Percentiles rank a stretch among this genome's conserved stretches.
Evolutionary conservation across 1,140 invertebrate species (phyloP).

Genomic region (Panagrolaimus sp.): DNA sequence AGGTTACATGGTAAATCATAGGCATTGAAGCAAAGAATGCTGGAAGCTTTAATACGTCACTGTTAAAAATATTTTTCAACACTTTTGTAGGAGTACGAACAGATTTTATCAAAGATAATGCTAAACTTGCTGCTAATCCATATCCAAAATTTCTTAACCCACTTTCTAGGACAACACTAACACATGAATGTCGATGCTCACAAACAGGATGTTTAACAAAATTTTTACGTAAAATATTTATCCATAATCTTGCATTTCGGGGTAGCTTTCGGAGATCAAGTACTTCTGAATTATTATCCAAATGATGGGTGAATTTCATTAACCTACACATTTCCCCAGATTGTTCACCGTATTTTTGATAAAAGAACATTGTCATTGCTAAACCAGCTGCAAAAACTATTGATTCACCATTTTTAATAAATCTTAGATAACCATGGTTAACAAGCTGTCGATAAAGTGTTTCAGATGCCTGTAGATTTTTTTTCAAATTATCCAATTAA

Average conservation of each 20-base stretch:
- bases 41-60: background rate
- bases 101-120: constrained; percentile 21
- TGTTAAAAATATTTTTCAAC: constrained; percentile 10
- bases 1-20: constrained; percentile 11
- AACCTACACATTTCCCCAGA: constrained; percentile 10
- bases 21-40: constrained; percentile 11
- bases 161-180: constrained; percentile 33
- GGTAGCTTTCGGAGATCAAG: background rate
- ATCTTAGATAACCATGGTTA: constrained; percentile 44
- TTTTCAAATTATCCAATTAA: too few species aligned
- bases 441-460: constrained; percentile 46
- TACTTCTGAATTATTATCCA: background rate
- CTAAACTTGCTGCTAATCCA: constrained; percentile 27
- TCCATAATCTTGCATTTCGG: background rate
- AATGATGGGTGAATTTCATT: background rate
- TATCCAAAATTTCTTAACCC: constrained; percentile 29
- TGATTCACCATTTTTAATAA: constrained; percentile 38
- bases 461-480: constrained; percentile 58
- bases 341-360: constrained; percentile 6
- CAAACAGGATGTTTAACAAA: constrained; percentile 17
- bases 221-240: background rate
- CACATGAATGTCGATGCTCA: constrained; percentile 37
- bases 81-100: constrained; percentile 23
- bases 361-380: constrained; percentile 17
- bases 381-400: constrained; percentile 48